These are phyloP conservation scores for Eclectus roratus DNA, from an alignment of 2,113 vertebrate species.

Conservation along the genomic window DNA sequence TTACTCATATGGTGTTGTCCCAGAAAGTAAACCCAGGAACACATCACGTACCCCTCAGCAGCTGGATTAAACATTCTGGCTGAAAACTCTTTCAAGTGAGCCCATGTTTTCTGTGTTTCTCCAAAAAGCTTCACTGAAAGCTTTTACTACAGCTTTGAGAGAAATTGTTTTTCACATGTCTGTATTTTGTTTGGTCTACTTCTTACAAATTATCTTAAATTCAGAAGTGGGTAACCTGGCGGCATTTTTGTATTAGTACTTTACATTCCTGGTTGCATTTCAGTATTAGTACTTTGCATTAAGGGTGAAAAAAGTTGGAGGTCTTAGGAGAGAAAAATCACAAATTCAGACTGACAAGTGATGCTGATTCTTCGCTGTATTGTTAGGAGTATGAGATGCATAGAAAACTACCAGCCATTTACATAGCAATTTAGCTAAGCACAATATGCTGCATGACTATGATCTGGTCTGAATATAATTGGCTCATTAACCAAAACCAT, in stretches of 20 bases:
- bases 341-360: neutral
- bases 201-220: neutral
- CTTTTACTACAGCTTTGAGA: neutral
- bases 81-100: neutral
- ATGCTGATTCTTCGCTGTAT: neutral
- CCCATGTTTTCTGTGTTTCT: neutral
- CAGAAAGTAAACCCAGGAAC: neutral
- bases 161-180: neutral
- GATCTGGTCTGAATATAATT: constrained; percentile 40
- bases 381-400: neutral
- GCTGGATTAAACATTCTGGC: neutral
- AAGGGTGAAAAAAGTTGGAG: neutral
- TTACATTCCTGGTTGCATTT: neutral
- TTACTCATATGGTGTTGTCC: neutral
- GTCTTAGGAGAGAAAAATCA: neutral
- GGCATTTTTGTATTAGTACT: neutral
- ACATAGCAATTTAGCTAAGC: constrained; percentile 17
- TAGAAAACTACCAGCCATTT: neutral
- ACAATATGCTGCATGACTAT: neutral
- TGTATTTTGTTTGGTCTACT: neutral
- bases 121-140: neutral
- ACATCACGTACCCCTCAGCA: neutral
- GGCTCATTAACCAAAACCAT: constrained; percentile 49
- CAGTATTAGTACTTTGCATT: neutral
- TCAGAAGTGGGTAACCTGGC: neutral